These are phyloP conservation scores for Channa striata DNA, from an alignment of 2,797 vertebrate genomes.

Conservation along the genomic window DNA sequence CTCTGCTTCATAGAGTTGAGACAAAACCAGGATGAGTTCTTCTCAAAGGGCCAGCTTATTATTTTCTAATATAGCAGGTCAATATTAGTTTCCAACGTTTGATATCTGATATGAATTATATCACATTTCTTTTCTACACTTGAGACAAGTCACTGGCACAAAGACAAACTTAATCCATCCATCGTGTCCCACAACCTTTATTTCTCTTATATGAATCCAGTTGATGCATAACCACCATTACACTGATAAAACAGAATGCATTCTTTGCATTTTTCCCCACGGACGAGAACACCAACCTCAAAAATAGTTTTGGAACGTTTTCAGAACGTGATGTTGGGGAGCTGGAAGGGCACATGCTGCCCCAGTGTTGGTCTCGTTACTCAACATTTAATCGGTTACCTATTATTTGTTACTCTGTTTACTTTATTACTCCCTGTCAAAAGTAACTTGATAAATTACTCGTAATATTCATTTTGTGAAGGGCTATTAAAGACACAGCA, in stretches of 20 bases:
- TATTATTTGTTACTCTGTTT: too few species aligned
- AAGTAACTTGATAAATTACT: too few species aligned
- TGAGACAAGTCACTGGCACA: neutral
- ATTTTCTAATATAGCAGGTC: conserved; percentile 3
- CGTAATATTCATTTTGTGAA: too few species aligned
- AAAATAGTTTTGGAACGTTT: conserved; percentile 25
- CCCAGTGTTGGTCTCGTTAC: too few species aligned
- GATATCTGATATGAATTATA: neutral
- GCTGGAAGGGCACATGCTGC: conserved; percentile 27
- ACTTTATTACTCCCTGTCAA: too few species aligned
- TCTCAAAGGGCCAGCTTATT: neutral
- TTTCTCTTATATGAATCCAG: conserved; percentile 55
- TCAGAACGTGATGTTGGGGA: conserved; percentile 2
- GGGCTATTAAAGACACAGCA: too few species aligned
- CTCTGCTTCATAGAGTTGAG: neutral
- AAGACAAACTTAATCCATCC: conserved; percentile 61
- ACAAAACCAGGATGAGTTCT: conserved; percentile 11
- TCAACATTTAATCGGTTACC: too few species aligned
- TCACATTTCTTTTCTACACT: neutral
- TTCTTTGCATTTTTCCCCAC: conserved; percentile 18
- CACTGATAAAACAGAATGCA: conserved; percentile 27
- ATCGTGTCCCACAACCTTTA: conserved; percentile 83
- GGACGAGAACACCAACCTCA: conserved; percentile 5
- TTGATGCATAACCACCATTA: conserved; percentile 39
- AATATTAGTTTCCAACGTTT: neutral